A percentile compares a stretch with the other conserved stretches of the same genome.
These are phyloP conservation scores for Pseudachorutes palmiensis DNA, from an alignment of 1,140 invertebrate species.

Conservation along the genomic window DNA sequence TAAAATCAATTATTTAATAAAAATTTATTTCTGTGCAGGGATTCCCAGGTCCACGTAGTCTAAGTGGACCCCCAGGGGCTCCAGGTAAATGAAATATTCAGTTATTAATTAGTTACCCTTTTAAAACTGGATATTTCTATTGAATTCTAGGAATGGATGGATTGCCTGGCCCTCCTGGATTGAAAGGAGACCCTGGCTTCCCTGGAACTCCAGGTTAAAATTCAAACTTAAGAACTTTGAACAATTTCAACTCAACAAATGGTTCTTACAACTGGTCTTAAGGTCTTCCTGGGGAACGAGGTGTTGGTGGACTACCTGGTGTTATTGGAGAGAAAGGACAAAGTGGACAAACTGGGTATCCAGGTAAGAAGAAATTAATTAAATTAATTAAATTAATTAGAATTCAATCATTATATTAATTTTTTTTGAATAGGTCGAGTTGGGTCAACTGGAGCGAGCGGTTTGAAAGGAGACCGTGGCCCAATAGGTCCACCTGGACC, in stretches of 20 bases:
- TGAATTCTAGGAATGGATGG: no score
- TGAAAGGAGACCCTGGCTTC: no score
- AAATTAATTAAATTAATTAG: conserved; percentile 4
- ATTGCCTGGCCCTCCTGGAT: no score
- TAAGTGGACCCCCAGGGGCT: conserved; percentile 46
- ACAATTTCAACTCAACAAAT: no score
- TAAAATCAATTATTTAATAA: neutral
- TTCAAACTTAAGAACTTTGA: no score
- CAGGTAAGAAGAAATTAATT: conserved; percentile 48
- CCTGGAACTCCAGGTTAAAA: no score
- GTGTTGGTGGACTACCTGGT: conserved; percentile 59
- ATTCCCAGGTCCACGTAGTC: conserved; percentile 17
- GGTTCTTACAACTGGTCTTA: no score
- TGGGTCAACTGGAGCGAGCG: conserved; percentile 39
- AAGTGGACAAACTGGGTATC: conserved; percentile 20
- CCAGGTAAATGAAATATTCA: conserved; percentile 66
- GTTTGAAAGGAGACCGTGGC: conserved; percentile 6
- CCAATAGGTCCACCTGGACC: neutral
- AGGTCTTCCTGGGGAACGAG: conserved; percentile 63
- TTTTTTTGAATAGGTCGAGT: conserved; percentile 25
- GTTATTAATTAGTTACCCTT: no score
- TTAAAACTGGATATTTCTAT: no score
- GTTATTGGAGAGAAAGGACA: conserved; percentile 55
- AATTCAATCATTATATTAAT: conserved; percentile 26
- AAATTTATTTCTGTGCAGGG: conserved; percentile 27